Evolutionary conservation across 1,140 invertebrate species (phyloP).

Genomic region (Panulirus ornatus): DNA sequence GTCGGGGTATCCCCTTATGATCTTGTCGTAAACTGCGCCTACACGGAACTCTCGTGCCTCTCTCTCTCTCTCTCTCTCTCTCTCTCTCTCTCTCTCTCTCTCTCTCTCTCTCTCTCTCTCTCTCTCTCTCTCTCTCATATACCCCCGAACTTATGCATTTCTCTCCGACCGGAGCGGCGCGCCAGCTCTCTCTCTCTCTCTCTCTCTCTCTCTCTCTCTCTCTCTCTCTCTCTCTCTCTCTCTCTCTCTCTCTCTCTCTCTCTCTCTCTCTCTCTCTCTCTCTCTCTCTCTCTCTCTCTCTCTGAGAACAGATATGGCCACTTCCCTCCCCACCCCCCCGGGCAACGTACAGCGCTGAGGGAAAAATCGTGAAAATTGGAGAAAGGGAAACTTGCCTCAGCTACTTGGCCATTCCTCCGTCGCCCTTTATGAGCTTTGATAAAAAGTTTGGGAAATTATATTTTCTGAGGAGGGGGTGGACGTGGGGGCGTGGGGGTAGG

Average conservation of each 20-base stretch:
- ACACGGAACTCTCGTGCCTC: not conserved
- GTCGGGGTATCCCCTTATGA: no score
- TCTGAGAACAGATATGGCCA: not conserved
- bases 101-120: not conserved
- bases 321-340: constrained; percentile 22
- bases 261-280: not conserved
- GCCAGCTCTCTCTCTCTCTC: not conserved
- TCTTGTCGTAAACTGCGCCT: not conserved
- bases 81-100: not conserved
- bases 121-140: not conserved
- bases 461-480: no score
- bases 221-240: not conserved
- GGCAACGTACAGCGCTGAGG: constrained; percentile 4
- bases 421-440: constrained; percentile 68
- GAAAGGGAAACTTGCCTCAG: constrained; percentile 11
- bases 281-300: constrained; percentile 12
- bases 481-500: no score
- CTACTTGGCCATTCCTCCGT: constrained; percentile 59
- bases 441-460: constrained; percentile 72
- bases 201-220: not conserved
- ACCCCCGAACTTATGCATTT: not conserved
- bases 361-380: constrained; percentile 58
- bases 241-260: not conserved
- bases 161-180: no score
- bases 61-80: constrained; percentile 1